Percentiles rank a stretch among this genome's conserved stretches.
These are phyloP conservation scores for Pseudachorutes palmiensis DNA, from an alignment of 1,140 invertebrate species.

Conservation along the genomic window DNA sequence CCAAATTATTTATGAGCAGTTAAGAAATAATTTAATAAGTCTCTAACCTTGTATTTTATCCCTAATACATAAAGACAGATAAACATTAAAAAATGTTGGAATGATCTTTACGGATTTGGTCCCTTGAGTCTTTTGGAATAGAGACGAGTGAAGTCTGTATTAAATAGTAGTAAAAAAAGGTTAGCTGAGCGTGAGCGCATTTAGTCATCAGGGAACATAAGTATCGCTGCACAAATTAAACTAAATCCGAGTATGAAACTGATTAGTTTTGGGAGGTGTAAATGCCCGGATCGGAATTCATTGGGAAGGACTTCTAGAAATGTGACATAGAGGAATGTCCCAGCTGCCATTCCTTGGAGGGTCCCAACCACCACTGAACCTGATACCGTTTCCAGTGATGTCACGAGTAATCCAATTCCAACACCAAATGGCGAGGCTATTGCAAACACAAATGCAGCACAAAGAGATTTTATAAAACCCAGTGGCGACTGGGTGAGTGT, in stretches of 20 bases:
- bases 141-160: no score
- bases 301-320: conserved; percentile 82
- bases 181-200: no score
- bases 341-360: conserved; percentile 49
- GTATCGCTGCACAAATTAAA: conserved; percentile 42
- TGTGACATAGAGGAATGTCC: conserved; percentile 84
- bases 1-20: no score
- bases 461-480: conserved; percentile 49
- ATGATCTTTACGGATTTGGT: no score
- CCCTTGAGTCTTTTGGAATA: no score
- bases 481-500: conserved; percentile 57
- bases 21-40: not conserved
- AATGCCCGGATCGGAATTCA: conserved; percentile 48
- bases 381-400: conserved; percentile 40
- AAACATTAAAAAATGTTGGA: no score
- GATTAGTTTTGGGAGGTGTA: conserved; percentile 47
- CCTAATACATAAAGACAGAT: no score
- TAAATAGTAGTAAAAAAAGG: no score
- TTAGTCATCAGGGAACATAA: conserved; percentile 42
- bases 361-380: conserved; percentile 47
- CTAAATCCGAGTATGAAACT: conserved; percentile 49
- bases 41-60: no score
- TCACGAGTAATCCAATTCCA: conserved; percentile 51
- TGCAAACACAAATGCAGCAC: conserved; percentile 55
- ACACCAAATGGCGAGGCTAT: conserved; percentile 63